Base-by-base conservation (phyloP, 2,797 vertebrate species). In the Acipenser oxyrinchus region DNA sequence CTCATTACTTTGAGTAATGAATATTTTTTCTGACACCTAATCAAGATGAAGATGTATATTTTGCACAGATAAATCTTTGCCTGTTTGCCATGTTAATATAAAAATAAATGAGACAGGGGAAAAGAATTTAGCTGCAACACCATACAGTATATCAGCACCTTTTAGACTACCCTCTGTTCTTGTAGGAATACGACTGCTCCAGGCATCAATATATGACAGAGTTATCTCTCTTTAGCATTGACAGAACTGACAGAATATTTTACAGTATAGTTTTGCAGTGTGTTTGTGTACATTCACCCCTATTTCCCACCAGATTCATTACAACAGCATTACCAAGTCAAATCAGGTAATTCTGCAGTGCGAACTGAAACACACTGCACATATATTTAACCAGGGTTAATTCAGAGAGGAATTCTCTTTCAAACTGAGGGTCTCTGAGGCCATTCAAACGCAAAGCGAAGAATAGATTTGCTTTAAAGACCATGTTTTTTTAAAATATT, bases 301-400 rank as follows among this genome's bases (percentile, higher is more conserved):
- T 69, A 81, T 89, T 89, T 92, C 91, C 86, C 86, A 83, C 83
- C 90, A 90, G 92, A 91, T 94, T 95, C 93, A 96, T 98, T 93
- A 96, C 89, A 85, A 88, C 89, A 80, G 86, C 87, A 97, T 97
- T 96, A 97, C 90, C 93, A 96, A 96, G 94, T 95, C 94, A 95
- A 96, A 98, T 95, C 92, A 95, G 93, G 90, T 91, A 91, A 91
- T 89, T 89, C 90, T 92, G 93, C 92, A 89, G 90, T 87, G 83
- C 79, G 86, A 87, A 84, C 82, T 70, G 80, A 88, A 90, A 80
- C 73, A 51, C 69, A 71, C 76, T 62, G 71, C 69, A 64, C 68
- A 73, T 49, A 66, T 37, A 77, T 61, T 68, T 65, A 68, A 72
- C 23, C 65, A 73, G 75, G 84, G 84, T 81, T 91, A 84, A 85